Evolutionary conservation across 53 echinoderm and acorn worm genomes (phyloP).

Genomic region (Henricia sp.): DNA sequence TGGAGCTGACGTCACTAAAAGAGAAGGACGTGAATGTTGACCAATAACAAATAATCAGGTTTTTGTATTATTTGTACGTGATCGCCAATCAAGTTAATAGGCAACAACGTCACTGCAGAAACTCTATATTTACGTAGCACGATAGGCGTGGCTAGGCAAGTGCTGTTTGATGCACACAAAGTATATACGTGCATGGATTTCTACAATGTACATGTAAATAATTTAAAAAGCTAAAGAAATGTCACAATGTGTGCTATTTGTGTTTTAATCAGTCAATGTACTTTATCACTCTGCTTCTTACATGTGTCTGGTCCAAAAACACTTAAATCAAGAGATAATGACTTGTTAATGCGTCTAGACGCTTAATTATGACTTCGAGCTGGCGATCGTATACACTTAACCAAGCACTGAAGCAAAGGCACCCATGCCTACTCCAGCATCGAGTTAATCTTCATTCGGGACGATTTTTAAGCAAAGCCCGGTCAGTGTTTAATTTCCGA

Average conservation of each 20-base stretch:
- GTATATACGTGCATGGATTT: no score
- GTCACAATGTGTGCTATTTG: slow-evolving; percentile 40
- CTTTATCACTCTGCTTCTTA: slow-evolving; percentile 2
- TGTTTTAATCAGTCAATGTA: slow-evolving; percentile 15
- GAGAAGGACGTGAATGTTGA: no score
- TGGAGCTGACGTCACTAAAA: no score
- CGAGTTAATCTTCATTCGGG: slow-evolving; percentile 19
- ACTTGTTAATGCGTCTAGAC: slow-evolving; percentile 17
- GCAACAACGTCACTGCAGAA: no score
- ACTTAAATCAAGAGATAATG: background rate
- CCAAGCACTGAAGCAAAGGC: background rate
- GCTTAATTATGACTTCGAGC: background rate
- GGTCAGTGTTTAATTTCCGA: slow-evolving; percentile 59
- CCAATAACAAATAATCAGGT: no score
- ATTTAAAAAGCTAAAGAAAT: no score
- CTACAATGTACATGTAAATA: no score
- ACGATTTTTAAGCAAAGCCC: background rate
- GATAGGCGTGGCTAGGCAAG: no score
- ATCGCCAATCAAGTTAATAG: no score
- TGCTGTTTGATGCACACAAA: no score
- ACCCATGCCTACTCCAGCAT: background rate
- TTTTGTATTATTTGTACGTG: no score
- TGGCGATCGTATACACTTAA: background rate
- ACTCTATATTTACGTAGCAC: no score
- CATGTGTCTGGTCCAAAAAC: background rate